Percentiles rank a stretch among this genome's conserved stretches.
These are phyloP conservation scores for Himalopsyche tibetana DNA, from an alignment of 2,888 invertebrate genomes.

Conservation along the genomic window DNA sequence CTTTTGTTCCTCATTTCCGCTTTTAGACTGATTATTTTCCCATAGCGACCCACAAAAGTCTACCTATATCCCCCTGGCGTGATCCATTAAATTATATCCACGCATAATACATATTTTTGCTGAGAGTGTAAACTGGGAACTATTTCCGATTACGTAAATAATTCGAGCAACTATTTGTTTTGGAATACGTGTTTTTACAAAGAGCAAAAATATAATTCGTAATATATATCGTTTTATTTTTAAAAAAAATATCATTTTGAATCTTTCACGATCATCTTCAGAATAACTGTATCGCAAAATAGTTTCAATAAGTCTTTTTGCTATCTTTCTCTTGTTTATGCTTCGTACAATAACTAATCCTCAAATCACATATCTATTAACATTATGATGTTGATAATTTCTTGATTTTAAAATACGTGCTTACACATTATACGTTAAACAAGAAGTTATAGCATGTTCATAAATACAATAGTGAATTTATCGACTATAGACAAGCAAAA, in stretches of 20 bases:
- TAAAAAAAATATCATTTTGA: too few relatives aligned
- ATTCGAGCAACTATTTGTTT: background rate
- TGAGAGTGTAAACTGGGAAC: constrained; percentile 23
- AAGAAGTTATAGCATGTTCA: background rate
- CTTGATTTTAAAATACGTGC: background rate
- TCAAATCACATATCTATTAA: too few relatives aligned
- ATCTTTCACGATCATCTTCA: too few relatives aligned
- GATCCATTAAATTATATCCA: constrained; percentile 63
- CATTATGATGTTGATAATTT: too few relatives aligned
- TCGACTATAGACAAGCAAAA: too few relatives aligned
- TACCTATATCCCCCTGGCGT: constrained; percentile 48
- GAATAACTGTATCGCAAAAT: too few relatives aligned
- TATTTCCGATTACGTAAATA: background rate
- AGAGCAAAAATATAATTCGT: too few relatives aligned
- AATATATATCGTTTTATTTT: too few relatives aligned
- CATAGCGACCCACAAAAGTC: constrained; percentile 59
- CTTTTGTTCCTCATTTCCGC: constrained; percentile 66
- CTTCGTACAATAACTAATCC: too few relatives aligned
- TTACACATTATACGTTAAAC: background rate
- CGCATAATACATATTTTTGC: constrained; percentile 24
- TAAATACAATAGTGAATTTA: background rate
- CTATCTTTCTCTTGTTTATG: too few relatives aligned
- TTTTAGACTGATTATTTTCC: constrained; percentile 66
- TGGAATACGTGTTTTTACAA: too few relatives aligned
- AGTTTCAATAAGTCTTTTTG: too few relatives aligned